A percentile compares a stretch with the other conserved stretches of the same genome.
phyloP scores from a whole-genome alignment of 2,797 vertebrate genomes.

The Allobates femoralis region DNA sequence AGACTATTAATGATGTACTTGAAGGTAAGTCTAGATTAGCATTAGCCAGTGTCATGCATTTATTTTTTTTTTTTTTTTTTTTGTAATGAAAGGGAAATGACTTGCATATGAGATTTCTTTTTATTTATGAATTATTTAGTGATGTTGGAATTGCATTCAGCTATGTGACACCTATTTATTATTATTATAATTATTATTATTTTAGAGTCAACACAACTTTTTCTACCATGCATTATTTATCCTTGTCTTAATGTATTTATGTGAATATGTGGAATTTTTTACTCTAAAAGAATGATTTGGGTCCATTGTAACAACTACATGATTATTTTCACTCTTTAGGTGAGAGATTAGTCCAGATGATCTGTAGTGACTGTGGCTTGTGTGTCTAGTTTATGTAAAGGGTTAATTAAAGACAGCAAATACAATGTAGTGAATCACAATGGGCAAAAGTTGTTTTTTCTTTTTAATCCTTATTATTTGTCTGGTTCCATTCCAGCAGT shows the following conservation, averaged over 20 bases:
- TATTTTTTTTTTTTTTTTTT: constrained; percentile 60
- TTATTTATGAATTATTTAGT: constrained; percentile 89
- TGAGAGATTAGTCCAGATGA: constrained; percentile 81
- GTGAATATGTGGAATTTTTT: constrained; percentile 83
- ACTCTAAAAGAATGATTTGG: constrained; percentile 82
- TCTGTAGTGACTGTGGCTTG: constrained; percentile 87
- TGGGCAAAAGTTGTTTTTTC: constrained; percentile 69
- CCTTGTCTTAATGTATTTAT: constrained; percentile 96
- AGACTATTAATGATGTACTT: constrained; percentile 84
- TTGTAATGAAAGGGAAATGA: constrained; percentile 70
- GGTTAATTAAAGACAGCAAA: constrained; percentile 77
- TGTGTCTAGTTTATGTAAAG: constrained; percentile 84
- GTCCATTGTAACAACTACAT: constrained; percentile 77
- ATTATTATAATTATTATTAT: constrained; percentile 98
- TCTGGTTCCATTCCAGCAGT: constrained; percentile 74
- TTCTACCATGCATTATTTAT: constrained; percentile 97
- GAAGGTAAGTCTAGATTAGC: constrained; percentile 93
- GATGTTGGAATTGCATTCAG: constrained; percentile 84
- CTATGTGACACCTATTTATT: constrained; percentile 94
- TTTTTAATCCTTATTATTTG: constrained; percentile 70
- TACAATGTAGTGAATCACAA: constrained; percentile 73
- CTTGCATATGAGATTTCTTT: constrained; percentile 74
- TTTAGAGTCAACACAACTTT: constrained; percentile 79
- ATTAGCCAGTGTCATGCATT: constrained; percentile 76
- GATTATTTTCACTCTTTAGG: constrained; percentile 77